A percentile compares a stretch with the other conserved stretches of the same genome.
Evolutionary conservation across 2,797 vertebrate species (phyloP).

Genomic region (Echeneis naucrates): DNA sequence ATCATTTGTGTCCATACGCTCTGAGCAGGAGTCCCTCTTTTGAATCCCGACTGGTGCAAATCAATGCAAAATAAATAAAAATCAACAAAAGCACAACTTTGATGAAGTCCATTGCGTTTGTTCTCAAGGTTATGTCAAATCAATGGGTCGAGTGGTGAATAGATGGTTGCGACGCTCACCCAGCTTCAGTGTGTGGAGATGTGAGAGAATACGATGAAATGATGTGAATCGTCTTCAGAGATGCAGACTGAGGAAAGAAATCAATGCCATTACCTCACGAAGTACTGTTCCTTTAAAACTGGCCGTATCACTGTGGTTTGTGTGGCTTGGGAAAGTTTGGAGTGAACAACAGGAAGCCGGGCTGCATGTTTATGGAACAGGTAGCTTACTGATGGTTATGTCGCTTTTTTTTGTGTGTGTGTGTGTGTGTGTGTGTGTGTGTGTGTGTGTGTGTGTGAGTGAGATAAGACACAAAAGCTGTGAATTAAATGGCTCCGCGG

Average conservation of each 20-base stretch:
- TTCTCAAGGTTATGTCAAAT: no score
- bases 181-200: background rate
- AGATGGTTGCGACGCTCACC: background rate
- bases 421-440: no score
- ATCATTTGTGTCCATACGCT: no score
- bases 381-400: constrained; percentile 20
- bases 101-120: no score
- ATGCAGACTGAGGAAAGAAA: background rate
- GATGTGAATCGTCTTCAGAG: background rate
- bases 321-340: constrained; percentile 41
- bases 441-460: no score
- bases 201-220: background rate
- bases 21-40: no score
- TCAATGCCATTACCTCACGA: background rate
- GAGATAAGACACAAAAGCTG: constrained; percentile 58
- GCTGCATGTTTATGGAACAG: constrained; percentile 59
- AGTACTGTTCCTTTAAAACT: constrained; percentile 24
- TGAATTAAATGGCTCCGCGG: constrained; percentile 3
- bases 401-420: no score
- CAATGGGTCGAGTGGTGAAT: no score
- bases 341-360: constrained; percentile 61
- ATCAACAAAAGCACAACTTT: no score
- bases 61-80: no score
- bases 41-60: no score
- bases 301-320: constrained; percentile 8